These are phyloP conservation scores for Leptopilina drosophilae DNA, from an alignment of 2,888 invertebrate species.

Conservation along the genomic window DNA sequence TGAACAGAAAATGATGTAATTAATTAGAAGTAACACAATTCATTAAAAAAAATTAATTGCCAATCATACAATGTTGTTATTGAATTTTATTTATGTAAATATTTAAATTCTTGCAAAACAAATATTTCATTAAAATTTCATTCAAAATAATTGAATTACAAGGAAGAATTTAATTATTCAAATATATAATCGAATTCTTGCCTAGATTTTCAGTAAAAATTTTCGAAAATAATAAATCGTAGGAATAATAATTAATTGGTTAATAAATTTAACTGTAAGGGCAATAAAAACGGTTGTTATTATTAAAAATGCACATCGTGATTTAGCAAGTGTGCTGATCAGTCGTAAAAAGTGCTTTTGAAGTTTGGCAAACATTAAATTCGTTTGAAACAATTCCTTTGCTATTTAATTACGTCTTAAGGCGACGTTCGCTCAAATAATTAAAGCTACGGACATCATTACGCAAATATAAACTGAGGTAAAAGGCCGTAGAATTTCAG, in stretches of 20 bases:
- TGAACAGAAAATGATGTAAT: neutral
- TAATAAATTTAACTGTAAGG: neutral
- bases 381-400: slow-evolving; percentile 52
- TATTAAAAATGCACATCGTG: neutral
- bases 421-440: slow-evolving; percentile 62
- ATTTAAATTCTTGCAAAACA: too few relatives aligned
- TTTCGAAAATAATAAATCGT: too few relatives aligned
- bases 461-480: slow-evolving; percentile 66
- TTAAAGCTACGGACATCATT: slow-evolving; percentile 69
- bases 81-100: too few relatives aligned
- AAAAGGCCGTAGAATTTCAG: slow-evolving; percentile 55
- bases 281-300: neutral
- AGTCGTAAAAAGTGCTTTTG: slow-evolving; percentile 4
- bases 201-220: too few relatives aligned
- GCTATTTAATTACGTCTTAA: slow-evolving; percentile 66
- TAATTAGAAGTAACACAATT: too few relatives aligned
- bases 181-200: too few relatives aligned
- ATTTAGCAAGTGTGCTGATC: neutral
- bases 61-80: too few relatives aligned
- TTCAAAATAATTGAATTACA: too few relatives aligned
- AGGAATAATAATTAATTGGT: neutral
- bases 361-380: neutral
- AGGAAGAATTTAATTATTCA: too few relatives aligned
- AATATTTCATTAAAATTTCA: too few relatives aligned
- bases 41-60: too few relatives aligned